A percentile compares a stretch with the other conserved stretches of the same genome.
These are phyloP conservation scores for Elephantulus edwardii DNA, from an alignment of 2,113 vertebrate genomes.

Conservation along the genomic window DNA sequence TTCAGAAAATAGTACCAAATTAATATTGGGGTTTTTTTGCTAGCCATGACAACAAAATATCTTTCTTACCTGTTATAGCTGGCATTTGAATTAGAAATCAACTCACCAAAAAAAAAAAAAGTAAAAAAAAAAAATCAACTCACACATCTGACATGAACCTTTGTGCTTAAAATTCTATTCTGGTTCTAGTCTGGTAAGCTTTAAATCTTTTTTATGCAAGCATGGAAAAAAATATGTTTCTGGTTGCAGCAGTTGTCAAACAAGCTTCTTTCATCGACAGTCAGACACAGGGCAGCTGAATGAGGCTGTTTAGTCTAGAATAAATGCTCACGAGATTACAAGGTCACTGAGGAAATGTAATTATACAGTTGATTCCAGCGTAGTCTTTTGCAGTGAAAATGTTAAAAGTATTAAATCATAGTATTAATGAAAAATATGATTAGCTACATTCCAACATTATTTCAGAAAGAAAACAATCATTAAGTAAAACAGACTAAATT, in stretches of 20 bases:
- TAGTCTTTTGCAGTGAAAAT: constrained; percentile 79
- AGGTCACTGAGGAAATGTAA: constrained; percentile 90
- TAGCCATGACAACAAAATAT: constrained; percentile 87
- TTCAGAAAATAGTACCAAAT: constrained; percentile 76
- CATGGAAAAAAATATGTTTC: constrained; percentile 93
- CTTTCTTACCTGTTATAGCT: constrained; percentile 91
- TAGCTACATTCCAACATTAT: constrained; percentile 48
- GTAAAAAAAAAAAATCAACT: constrained; percentile 91
- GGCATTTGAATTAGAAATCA: constrained; percentile 89
- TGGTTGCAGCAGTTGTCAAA: constrained; percentile 90
- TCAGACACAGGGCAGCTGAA: constrained; percentile 94
- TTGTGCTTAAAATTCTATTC: constrained; percentile 85
- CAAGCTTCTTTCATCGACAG: constrained; percentile 91
- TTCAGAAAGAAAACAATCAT: constrained; percentile 28
- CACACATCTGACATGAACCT: constrained; percentile 88
- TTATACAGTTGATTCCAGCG: constrained; percentile 86
- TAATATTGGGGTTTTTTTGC: constrained; percentile 86
- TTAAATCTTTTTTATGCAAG: constrained; percentile 85
- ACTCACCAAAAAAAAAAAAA: too few species aligned
- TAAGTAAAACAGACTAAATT: constrained; percentile 27
- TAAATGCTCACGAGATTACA: constrained; percentile 90
- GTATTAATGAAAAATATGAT: constrained; percentile 78
- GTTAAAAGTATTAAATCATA: constrained; percentile 79
- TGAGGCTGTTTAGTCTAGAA: constrained; percentile 95
- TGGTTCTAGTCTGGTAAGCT: constrained; percentile 87